Percentiles rank a stretch among this genome's conserved stretches.
Evolutionary conservation across 1,140 invertebrate genomes (phyloP).

Genomic region (Hesperophylax magnus): DNA sequence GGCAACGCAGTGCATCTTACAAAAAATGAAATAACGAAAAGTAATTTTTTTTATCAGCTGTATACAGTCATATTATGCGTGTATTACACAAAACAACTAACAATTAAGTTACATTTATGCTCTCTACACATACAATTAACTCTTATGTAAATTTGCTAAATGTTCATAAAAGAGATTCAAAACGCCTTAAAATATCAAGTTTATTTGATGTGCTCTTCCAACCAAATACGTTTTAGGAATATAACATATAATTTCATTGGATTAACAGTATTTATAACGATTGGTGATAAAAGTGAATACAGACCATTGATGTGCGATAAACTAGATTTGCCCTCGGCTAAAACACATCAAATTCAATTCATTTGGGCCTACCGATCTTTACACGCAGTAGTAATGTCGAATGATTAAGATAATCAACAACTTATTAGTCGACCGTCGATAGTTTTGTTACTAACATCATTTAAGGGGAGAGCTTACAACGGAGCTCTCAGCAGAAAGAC

Average conservation of each 20-base stretch:
- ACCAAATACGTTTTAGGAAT: too few relatives aligned
- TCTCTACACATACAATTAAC: slow-evolving; percentile 33
- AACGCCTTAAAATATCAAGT: slow-evolving; percentile 31
- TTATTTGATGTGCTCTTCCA: not conserved
- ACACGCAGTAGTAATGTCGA: not conserved
- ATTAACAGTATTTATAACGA: too few relatives aligned
- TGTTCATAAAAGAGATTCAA: slow-evolving; percentile 28
- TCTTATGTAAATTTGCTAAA: slow-evolving; percentile 23
- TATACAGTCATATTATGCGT: slow-evolving; percentile 19
- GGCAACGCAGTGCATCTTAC: slow-evolving; percentile 12
- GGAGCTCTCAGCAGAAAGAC: too few relatives aligned
- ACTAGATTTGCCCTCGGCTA: too few relatives aligned
- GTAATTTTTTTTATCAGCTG: not conserved
- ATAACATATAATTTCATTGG: too few relatives aligned
- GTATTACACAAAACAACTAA: slow-evolving; percentile 38
- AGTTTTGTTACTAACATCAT: too few relatives aligned
- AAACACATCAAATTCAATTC: not conserved
- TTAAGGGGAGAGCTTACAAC: too few relatives aligned
- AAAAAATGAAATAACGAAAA: slow-evolving; percentile 16
- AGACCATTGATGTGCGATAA: slow-evolving; percentile 4
- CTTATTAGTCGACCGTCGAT: too few relatives aligned
- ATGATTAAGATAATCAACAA: too few relatives aligned
- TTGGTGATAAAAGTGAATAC: not conserved
- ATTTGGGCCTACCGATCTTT: not conserved
- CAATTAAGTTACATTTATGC: slow-evolving; percentile 12